Percentiles rank a stretch among this genome's conserved stretches.
These are phyloP conservation scores for Camponotus vicinus DNA, from an alignment of 1,140 invertebrate species.

Conservation along the genomic window DNA sequence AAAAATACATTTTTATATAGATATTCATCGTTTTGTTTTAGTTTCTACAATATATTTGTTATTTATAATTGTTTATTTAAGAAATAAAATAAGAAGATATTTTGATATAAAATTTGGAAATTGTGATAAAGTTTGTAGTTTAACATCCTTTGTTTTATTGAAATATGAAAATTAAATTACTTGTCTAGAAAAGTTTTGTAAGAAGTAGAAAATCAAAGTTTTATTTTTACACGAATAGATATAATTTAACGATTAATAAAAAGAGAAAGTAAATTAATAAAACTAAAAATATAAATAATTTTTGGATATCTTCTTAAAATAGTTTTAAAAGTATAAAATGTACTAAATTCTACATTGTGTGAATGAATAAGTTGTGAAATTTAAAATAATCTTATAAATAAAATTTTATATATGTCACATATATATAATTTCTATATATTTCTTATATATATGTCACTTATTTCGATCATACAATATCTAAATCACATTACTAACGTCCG, in stretches of 20 bases:
- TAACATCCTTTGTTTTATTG: not conserved
- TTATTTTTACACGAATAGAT: not conserved
- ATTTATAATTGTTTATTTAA: not conserved
- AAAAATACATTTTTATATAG: not conserved
- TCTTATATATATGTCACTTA: not conserved
- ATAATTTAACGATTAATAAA: not conserved
- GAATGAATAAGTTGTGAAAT: not conserved
- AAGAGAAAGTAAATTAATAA: not conserved
- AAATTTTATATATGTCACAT: not conserved
- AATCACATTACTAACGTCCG: constrained; percentile 44
- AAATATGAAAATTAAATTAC: not conserved
- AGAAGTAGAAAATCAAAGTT: not conserved
- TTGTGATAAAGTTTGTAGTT: not conserved
- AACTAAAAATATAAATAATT: not conserved
- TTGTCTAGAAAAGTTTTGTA: not conserved
- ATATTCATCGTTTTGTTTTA: not conserved
- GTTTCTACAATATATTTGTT: not conserved
- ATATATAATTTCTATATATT: not conserved
- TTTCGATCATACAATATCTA: constrained; percentile 7
- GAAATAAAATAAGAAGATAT: not conserved
- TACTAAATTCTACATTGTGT: not conserved
- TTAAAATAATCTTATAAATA: not conserved
- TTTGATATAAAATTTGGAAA: not conserved
- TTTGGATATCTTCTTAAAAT: not conserved
- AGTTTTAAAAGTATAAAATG: not conserved